Evolutionary conservation across 1,140 invertebrate genomes (phyloP), one percentile per base, ranked within the genome.

Genomic region (Mizuhopecten yessoensis): DNA sequence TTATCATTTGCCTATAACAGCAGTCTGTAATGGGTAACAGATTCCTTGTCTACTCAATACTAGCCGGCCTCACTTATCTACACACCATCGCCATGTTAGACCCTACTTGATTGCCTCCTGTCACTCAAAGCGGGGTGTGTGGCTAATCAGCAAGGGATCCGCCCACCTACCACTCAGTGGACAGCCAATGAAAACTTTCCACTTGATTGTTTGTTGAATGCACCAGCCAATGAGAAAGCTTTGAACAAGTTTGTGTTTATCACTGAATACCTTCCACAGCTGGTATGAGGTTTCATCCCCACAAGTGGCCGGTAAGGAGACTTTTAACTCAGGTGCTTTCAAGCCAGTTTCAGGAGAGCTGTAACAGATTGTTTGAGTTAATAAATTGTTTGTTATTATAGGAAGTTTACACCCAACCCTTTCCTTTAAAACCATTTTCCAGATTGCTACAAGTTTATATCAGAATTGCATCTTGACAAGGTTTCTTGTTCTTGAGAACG

Each of bases 371-470:
- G 57, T 75, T 75, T 75, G 57, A 75, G 23, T 75, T 75, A 75
- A 75, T 75, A 75, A 75, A 75, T 75, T 75, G 57, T 75, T 75
- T 75, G 57, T 75, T 75, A 75, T 75, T 75, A 75, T n/a, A 75
- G 57, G 57, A 75, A 75, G 57, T 75, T 75, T 75, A 75, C 57
- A 75, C 57, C 57, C 57, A 75, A n/a, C 57, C n/a, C 57, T 7
- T 75, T 75, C 57, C 57, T 75, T 75, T 75, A 75, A 75, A 75
- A 75, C 57, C 57, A 29, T 75, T 75, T 75, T 75, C 57, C 57
- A 75, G 57, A 75, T 75, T 75, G 23, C 23, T 75, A 75, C 57
- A 75, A 75, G 57, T 75, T 75, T 75, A 75, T n/a, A 75, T 75
- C 57, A 75, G 57, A 75, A 75, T 75, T 75, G 29, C 57, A 75